Evolutionary conservation across 2,113 vertebrate species (phyloP), one percentile per base, ranked within the genome.

Genomic region (Oryzias woworae): DNA sequence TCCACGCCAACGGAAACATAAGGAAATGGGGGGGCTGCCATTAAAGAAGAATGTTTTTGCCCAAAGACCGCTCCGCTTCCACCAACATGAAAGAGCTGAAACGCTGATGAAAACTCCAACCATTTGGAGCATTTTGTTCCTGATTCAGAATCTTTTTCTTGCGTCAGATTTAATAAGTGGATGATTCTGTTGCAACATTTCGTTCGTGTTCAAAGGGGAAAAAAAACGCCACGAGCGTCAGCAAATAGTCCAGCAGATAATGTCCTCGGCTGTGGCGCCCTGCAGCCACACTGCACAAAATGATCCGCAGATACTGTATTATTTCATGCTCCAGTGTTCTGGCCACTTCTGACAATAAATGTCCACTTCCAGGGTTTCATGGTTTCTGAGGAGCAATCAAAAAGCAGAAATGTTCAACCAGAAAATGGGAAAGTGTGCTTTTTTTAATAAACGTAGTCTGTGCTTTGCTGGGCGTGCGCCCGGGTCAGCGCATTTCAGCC

Each of bases 161-260:
- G 58, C 20, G 3, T 52, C 65, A 71, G 61, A 82, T 80, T 85
- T 81, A 84, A 88, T 82, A 83, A 78, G 65, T 78, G 62, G 47
- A 61, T 60, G 63, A 82, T 76, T 78, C 62, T 48, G 62, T 56
- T 26, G 61, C 71, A 79, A 49, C 54, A 69, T 85, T 83, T 70
- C 78, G 71, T 87, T 80, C 63, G 48, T 82, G 75, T 84, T 86
- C 72, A 83, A 77, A 80, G 74, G 70, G 81, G 78, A 66, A 74
- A 12, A 36, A 36, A 36, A 36, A 2, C 36, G 20, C 18, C 16
- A 53, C 61, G 81, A 84, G 79, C 71, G 22, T 65, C 59, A 67
- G 69, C 85, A 85, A 86, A 82, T 71, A 79, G 70, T 84, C 71
- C 62, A 31, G 64, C 31, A 77, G 85, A 87, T 85, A 83, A 83